phyloP scores from a whole-genome alignment of 2,888 invertebrate species.

The Apodemia duryi region DNA sequence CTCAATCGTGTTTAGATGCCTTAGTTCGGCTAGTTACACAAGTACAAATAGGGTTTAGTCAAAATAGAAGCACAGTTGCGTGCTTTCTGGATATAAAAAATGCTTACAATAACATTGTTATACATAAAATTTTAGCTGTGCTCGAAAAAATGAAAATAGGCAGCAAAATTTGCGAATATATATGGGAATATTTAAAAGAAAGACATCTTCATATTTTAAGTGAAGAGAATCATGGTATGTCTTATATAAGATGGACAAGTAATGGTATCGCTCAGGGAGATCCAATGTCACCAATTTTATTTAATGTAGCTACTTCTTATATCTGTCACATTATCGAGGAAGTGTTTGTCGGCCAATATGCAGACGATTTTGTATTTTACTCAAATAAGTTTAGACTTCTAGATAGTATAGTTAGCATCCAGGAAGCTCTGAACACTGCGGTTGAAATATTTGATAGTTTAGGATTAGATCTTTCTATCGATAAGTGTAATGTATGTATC shows the following conservation, averaged over 20 bases:
- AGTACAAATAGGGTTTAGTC: too few species aligned
- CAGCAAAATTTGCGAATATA: too few species aligned
- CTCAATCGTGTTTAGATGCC: too few species aligned
- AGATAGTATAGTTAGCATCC: not conserved
- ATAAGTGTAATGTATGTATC: not conserved
- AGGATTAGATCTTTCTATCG: not conserved
- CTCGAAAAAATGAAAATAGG: too few species aligned
- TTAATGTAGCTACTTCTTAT: constrained; percentile 3
- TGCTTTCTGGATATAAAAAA: too few species aligned
- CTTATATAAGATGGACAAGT: not conserved
- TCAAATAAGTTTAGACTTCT: not conserved
- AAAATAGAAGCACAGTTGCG: too few species aligned
- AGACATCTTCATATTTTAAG: not conserved
- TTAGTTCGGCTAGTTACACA: too few species aligned
- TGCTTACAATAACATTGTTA: too few species aligned
- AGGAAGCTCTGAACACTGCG: not conserved
- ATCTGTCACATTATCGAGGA: not conserved
- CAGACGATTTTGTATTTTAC: not conserved
- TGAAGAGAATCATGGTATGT: not conserved
- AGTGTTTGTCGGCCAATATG: not conserved
- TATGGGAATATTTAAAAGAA: not conserved
- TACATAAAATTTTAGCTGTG: too few species aligned
- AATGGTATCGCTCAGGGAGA: not conserved
- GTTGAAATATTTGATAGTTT: not conserved
- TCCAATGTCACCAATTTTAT: not conserved